Evolutionary conservation across 2,888 invertebrate genomes (phyloP), one percentile per base, ranked within the genome.

Genomic region (Drepanosiphum platanoidis): DNA sequence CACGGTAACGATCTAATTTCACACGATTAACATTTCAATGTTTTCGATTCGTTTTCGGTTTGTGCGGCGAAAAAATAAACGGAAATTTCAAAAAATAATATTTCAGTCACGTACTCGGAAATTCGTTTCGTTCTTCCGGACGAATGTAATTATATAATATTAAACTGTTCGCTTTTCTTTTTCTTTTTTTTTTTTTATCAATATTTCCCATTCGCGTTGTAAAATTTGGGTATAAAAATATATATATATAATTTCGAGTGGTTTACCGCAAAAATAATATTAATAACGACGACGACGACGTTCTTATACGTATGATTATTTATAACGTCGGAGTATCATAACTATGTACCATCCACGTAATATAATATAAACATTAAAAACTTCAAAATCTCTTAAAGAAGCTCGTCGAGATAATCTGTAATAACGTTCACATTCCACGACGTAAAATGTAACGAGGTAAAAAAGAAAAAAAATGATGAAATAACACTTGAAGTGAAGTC

Each of bases 61-160:
- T n/a, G n/a, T n/a, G n/a, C n/a, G n/a, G n/a, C n/a, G n/a, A n/a
- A n/a, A n/a, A n/a, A n/a, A n/a, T n/a, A n/a, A n/a, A n/a, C 52
- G 3, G 52, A 52, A 7, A 18, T 3, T 52, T 39, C 39, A 3
- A 22, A 58, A 22, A 58, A 77, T 77, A n/a, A 58, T 77, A 39
- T 77, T 61, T 77, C 39, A 39, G 61, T 77, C 77, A 61, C 39
- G 61, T 27, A 61, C 61, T 36, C 61, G 58, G 61, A 34, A 77
- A 77, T 36, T 77, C 61, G 77, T 77, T 36, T 77, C 15, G 15
- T 58, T 27, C 3, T 15, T 18, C 27, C n/a, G 15, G 15, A n/a
- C n/a, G 2, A 61, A 61, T 36, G 34, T 7, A 39, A 39, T 39
- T 39, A 61, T 61, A 30, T 30, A 64, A 75, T 75, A 8, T 58